These are phyloP conservation scores for Idaea dimidiata DNA, from an alignment of 2,888 invertebrate genomes.

Conservation along the genomic window DNA sequence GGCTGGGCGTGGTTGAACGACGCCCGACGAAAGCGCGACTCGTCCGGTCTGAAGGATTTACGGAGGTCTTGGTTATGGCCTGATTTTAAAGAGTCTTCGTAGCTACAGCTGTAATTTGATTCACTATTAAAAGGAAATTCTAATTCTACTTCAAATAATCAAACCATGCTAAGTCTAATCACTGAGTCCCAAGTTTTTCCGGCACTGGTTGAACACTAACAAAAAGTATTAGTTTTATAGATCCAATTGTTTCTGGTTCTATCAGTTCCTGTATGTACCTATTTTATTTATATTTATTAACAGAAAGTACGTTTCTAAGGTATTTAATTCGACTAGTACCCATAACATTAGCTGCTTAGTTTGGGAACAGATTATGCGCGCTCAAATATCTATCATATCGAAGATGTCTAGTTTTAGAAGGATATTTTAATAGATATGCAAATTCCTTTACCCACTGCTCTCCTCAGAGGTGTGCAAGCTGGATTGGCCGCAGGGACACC, in stretches of 20 bases:
- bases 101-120: conserved; percentile 82
- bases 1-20: conserved; percentile 64
- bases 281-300: no score
- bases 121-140: not conserved
- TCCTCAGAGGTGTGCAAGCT: conserved; percentile 84
- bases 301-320: no score
- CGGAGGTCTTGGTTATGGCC: conserved; percentile 68
- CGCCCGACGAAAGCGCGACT: conserved; percentile 61
- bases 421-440: conserved; percentile 9
- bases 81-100: conserved; percentile 90
- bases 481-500: conserved; percentile 85
- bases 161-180: not conserved
- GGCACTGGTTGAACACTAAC: no score
- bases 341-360: no score
- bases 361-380: no score
- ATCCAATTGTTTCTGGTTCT: no score
- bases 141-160: conserved; percentile 5
- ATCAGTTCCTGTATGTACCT: no score
- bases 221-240: no score
- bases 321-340: no score
- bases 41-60: conserved; percentile 51
- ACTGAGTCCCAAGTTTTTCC: no score
- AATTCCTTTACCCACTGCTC: conserved; percentile 82
- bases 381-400: no score
- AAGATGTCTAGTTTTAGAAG: not conserved